These are phyloP conservation scores for Notodonta ziczac DNA, from an alignment of 2,888 invertebrate genomes.

Conservation along the genomic window DNA sequence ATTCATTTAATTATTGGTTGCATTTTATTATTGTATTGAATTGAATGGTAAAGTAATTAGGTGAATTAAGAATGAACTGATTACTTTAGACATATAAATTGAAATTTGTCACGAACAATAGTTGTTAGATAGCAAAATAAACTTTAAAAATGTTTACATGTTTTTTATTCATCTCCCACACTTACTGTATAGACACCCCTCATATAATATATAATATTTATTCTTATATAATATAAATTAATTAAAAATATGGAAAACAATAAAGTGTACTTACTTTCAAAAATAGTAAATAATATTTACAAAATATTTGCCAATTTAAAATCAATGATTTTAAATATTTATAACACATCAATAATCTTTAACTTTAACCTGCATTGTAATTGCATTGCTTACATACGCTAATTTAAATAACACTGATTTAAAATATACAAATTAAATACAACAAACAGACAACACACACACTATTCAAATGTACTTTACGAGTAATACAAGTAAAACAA, in stretches of 20 bases:
- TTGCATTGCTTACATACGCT: conserved; percentile 53
- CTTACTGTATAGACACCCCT: no score
- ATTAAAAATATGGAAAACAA: no score
- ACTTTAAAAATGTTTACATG: background rate
- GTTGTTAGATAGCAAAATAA: background rate
- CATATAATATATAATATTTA: no score
- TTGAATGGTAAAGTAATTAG: background rate
- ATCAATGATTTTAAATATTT: background rate
- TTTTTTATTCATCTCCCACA: no score
- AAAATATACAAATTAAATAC: background rate
- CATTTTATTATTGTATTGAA: background rate
- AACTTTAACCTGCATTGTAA: conserved; percentile 61
- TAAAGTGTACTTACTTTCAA: background rate
- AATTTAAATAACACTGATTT: background rate
- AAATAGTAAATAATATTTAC: no score
- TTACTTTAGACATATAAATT: no score
- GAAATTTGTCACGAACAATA: no score
- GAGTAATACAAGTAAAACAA: no score
- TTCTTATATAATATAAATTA: no score
- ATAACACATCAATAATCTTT: conserved; percentile 3
- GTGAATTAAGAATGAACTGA: background rate
- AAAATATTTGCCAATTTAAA: no score
- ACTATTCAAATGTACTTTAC: no score
- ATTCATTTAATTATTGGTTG: no score
- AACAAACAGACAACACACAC: background rate